These are phyloP conservation scores for Proterorhinus semilunaris DNA, from an alignment of 2,113 vertebrate species.

Conservation along the genomic window DNA sequence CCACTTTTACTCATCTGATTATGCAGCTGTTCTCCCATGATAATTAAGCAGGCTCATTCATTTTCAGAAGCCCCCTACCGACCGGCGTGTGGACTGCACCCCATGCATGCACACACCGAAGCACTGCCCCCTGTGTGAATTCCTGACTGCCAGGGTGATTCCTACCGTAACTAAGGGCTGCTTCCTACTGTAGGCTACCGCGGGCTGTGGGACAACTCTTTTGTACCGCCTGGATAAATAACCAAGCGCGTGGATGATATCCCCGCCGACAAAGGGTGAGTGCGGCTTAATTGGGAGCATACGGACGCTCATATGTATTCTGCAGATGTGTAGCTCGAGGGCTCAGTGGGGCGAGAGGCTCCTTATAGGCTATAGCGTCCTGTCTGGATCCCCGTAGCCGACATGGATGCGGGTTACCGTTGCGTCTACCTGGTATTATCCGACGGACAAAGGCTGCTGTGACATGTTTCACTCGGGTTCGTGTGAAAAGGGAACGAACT, in stretches of 20 bases:
- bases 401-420: constrained; percentile 20
- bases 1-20: background rate
- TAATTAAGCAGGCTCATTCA: background rate
- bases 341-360: constrained; percentile 39
- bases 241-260: constrained; percentile 44
- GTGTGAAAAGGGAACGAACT: constrained; percentile 22
- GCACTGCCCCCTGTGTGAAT: constrained; percentile 68
- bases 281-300: constrained; percentile 11
- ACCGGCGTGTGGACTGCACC: constrained; percentile 10
- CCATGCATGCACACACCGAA: constrained; percentile 7
- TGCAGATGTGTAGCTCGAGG: constrained; percentile 51
- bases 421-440: background rate
- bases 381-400: constrained; percentile 15
- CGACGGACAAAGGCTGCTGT: background rate
- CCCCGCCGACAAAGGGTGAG: constrained; percentile 54
- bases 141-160: constrained; percentile 68
- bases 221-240: constrained; percentile 40
- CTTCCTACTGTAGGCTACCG: constrained; percentile 46
- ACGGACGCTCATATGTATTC: constrained; percentile 17
- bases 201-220: constrained; percentile 33
- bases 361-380: constrained; percentile 15
- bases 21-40: background rate
- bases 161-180: constrained; percentile 59
- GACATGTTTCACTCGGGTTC: background rate
- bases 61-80: constrained; percentile 52